Conservation (phyloP, 2,113 vertebrate genomes). For the Toxotes chatareus region DNA sequence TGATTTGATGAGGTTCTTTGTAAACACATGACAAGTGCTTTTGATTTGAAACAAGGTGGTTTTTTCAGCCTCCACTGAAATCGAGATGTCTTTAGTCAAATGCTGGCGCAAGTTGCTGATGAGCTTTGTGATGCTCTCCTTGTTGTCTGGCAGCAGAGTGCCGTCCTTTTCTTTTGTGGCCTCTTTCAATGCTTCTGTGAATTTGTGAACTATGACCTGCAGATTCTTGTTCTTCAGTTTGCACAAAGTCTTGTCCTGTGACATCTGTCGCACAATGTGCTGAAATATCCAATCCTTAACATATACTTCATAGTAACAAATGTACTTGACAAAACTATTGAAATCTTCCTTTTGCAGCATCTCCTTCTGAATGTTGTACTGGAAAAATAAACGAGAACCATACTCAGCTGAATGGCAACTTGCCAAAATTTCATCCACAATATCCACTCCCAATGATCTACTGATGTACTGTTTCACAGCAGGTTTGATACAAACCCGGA, state of each 20-base stretch:
- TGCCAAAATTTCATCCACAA: slow-evolving; percentile 65
- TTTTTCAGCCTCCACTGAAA: slow-evolving; percentile 48
- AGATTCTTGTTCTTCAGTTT: slow-evolving; percentile 39
- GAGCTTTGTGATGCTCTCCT: slow-evolving; percentile 31
- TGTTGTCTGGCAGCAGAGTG: slow-evolving; percentile 26
- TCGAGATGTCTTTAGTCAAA: slow-evolving; percentile 47
- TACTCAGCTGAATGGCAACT: slow-evolving; percentile 40
- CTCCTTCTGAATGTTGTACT: slow-evolving; percentile 56
- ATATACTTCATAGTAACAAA: slow-evolving; percentile 60
- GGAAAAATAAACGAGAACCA: slow-evolving; percentile 59
- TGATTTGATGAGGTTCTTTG: slow-evolving; percentile 16
- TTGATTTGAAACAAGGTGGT: slow-evolving; percentile 44
- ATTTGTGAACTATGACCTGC: slow-evolving; percentile 21
- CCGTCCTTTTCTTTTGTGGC: slow-evolving; percentile 2
- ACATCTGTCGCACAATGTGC: not conserved
- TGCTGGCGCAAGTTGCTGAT: slow-evolving; percentile 33
- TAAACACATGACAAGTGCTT: slow-evolving; percentile 32
- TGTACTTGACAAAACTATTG: slow-evolving; percentile 45
- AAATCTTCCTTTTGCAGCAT: slow-evolving; percentile 64
- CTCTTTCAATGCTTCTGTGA: slow-evolving; percentile 1
- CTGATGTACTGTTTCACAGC: slow-evolving; percentile 58
- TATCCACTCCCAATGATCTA: slow-evolving; percentile 58
- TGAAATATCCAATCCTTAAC: slow-evolving; percentile 66
- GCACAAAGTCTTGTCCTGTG: not conserved
- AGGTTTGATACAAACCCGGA: slow-evolving; percentile 62